Base-by-base conservation (phyloP, 30 jellyfish, hydroid and myxozoan genomes). In the Turritopsis rubra region DNA sequence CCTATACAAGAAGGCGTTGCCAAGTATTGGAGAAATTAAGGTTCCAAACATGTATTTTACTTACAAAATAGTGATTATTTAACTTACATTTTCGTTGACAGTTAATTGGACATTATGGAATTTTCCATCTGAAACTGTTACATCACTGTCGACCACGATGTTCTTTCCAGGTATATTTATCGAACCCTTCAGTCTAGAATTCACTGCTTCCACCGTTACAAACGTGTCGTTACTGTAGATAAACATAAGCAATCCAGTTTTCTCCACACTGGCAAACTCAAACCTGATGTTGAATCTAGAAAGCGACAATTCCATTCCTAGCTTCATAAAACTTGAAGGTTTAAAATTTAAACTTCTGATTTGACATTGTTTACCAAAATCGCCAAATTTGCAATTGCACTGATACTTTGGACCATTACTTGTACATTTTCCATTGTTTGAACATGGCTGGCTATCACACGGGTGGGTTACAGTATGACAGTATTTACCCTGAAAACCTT, bases 381-480 rank as follows among this genome's bases (percentile, higher is more conserved):
- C 31, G 13, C 89, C 81, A 84, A 22, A 72, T 17, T 28, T 9
- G 75, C 90, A 84, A 20, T 66, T 28, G 52, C 90, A 84, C 28
- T 28, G 29, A 52, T 28, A 84, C 23, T 53, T 53, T 27, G 31
- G 77, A 68, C 21, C 77, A 68, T 68, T 68, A 17, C 25, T 80
- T 8, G 54, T 23, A 74, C 76, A 66, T 66, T 66, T 7, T 66
- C 77, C 77, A 68, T 68, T 68, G 53, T 65, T 80, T 18, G 21
- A 23, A 74, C 87, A 80, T 53, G 87, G 87, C 7, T 53, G 23
- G 16, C 53, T 52, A 19, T 53, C 25, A 29, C 87, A 80, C 25
- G 87, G 83, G 29, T 21, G 7, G 16, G 21, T 28, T 65, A 54
- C 66, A 81, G 79, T 76, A 74, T 91, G 96, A 29, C 97, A 91